These are phyloP conservation scores for Rhinogobio ventralis DNA, from an alignment of 2,797 vertebrate species.

Conservation along the genomic window DNA sequence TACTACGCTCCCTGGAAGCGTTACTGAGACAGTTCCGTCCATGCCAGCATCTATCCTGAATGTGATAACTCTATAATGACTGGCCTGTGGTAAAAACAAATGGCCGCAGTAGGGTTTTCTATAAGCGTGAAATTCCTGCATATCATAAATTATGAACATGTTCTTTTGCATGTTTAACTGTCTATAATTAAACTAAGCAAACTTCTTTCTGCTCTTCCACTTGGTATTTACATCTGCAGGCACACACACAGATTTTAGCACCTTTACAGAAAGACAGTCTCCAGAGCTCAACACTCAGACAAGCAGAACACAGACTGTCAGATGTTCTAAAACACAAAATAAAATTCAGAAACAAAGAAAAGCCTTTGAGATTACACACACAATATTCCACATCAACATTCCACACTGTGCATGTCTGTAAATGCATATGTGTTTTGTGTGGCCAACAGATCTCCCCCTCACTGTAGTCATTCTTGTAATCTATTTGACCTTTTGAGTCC, in stretches of 20 bases:
- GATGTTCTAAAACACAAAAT: slow-evolving; percentile 24
- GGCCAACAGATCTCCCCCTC: background rate
- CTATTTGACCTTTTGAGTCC: background rate
- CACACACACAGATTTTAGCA: slow-evolving; percentile 35
- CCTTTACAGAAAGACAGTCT: slow-evolving; percentile 38
- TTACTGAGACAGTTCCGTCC: background rate
- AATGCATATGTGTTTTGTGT: background rate
- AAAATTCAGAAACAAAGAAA: slow-evolving; percentile 36
- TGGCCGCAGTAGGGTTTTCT: background rate
- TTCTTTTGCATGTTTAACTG: background rate
- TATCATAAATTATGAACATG: background rate
- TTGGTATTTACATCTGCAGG: slow-evolving; percentile 22
- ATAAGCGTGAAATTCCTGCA: background rate
- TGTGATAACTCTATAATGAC: slow-evolving; percentile 17
- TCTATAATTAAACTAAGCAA: slow-evolving; percentile 1
- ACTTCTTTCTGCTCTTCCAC: background rate
- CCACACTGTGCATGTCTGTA: background rate
- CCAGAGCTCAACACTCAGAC: slow-evolving; percentile 47
- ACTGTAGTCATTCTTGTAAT: background rate
- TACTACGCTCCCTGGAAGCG: background rate
- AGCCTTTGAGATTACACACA: slow-evolving; percentile 38
- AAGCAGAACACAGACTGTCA: slow-evolving; percentile 56
- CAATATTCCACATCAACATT: slow-evolving; percentile 3
- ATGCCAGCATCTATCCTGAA: slow-evolving; percentile 10
- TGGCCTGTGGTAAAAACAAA: slow-evolving; percentile 24